Conservation (phyloP, 30 jellyfish, hydroid and myxozoan species). For the Turritopsis rubra region DNA sequence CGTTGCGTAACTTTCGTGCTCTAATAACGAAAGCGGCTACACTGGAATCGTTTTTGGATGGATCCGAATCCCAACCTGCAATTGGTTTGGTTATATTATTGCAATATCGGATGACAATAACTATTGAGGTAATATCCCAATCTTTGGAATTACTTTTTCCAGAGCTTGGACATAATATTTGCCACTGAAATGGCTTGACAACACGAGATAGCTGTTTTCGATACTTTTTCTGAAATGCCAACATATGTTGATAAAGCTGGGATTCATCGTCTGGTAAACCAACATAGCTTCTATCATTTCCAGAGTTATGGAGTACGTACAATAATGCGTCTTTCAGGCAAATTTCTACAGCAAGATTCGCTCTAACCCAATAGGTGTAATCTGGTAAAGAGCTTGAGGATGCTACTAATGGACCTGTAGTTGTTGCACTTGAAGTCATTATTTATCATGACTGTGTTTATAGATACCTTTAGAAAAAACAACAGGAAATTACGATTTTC, state of each 20-base stretch:
- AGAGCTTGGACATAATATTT: constrained; percentile 1
- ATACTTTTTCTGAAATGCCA: not conserved
- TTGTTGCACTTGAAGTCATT: not conserved
- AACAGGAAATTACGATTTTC: too few relatives aligned
- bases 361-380: not conserved
- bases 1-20: not conserved
- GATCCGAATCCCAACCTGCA: not conserved
- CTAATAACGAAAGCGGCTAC: constrained; percentile 6
- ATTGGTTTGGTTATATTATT: constrained; percentile 5
- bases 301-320: not conserved
- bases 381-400: not conserved
- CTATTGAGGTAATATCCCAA: constrained; percentile 12
- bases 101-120: not conserved
- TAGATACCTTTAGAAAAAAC: not conserved
- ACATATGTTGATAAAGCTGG: not conserved
- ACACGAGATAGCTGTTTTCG: not conserved
- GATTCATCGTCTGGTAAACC: not conserved
- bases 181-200: constrained; percentile 5
- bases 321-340: constrained; percentile 20
- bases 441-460: not conserved
- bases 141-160: not conserved
- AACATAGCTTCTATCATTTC: not conserved
- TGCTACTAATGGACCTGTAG: not conserved
- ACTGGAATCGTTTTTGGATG: not conserved
- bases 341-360: constrained; percentile 11